Percentiles rank a stretch among this genome's conserved stretches.
Evolutionary conservation across 2,888 invertebrate genomes (phyloP).

Genomic region (Noctua janthina): DNA sequence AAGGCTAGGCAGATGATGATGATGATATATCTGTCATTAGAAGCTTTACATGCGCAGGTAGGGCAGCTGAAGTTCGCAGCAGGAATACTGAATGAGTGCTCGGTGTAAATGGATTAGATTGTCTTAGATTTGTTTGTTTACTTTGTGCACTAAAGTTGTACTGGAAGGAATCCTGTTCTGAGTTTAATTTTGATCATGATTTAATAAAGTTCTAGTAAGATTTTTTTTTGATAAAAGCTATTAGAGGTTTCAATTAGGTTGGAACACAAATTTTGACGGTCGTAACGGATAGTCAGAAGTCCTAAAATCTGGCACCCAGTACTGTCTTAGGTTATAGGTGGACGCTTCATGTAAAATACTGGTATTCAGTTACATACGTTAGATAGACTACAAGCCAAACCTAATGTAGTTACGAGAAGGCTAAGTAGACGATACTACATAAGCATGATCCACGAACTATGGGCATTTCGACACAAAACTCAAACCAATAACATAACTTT

Average conservation of each 20-base stretch:
- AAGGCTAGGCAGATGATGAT: too few relatives aligned
- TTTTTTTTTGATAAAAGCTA: background rate
- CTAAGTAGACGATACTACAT: background rate
- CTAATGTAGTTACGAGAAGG: background rate
- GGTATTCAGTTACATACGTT: background rate
- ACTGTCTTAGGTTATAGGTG: background rate
- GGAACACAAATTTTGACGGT: background rate
- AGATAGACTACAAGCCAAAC: background rate
- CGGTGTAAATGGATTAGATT: constrained; percentile 5
- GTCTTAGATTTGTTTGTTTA: background rate
- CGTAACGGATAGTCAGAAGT: background rate
- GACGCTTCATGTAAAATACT: background rate
- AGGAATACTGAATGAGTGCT: constrained; percentile 1
- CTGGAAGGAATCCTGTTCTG: background rate
- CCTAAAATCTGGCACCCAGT: background rate
- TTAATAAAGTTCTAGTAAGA: too few relatives aligned
- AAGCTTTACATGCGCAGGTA: constrained; percentile 3
- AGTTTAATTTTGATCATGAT: background rate
- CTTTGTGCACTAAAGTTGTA: background rate
- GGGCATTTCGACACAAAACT: background rate
- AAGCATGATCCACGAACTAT: background rate
- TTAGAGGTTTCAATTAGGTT: background rate
- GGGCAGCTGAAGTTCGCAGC: constrained; percentile 6
- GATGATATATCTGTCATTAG: constrained; percentile 11
- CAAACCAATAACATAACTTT: background rate